phyloP scores from a whole-genome alignment of 2,113 vertebrate genomes.

The Poicephalus gulielmi region DNA sequence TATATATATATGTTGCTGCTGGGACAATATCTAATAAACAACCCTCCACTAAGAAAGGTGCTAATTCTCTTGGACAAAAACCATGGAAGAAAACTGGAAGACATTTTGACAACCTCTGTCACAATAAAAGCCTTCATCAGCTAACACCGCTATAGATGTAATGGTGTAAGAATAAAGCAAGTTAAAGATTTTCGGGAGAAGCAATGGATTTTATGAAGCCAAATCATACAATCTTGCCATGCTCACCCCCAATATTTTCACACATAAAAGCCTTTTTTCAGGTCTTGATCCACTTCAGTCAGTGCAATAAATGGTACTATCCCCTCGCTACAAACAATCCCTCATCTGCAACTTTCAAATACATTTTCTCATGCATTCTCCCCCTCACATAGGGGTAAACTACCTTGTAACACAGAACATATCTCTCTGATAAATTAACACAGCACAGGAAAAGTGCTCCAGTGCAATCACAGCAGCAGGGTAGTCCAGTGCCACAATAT shows the following conservation, averaged over 20 bases:
- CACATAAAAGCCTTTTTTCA: background rate
- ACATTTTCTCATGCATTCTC: background rate
- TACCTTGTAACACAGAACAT: background rate
- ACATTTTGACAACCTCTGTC: background rate
- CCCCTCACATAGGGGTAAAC: background rate
- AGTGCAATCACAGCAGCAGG: background rate
- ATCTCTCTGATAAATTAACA: background rate
- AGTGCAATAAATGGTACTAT: background rate
- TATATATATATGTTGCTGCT: background rate
- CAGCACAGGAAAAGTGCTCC: background rate
- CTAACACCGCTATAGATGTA: background rate
- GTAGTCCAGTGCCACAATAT: background rate
- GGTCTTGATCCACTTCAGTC: background rate
- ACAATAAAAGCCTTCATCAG: background rate
- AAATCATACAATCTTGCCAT: background rate
- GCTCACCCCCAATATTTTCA: background rate
- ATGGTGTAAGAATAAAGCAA: background rate
- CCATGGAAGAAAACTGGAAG: background rate
- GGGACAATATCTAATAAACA: background rate
- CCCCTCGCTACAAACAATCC: background rate
- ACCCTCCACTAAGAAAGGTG: background rate
- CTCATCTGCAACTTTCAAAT: background rate
- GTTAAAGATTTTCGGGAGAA: background rate
- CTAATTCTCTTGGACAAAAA: background rate
- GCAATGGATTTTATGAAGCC: background rate